phyloP scores from a whole-genome alignment of 2,113 vertebrate genomes.

The Dascyllus trimaculatus region DNA sequence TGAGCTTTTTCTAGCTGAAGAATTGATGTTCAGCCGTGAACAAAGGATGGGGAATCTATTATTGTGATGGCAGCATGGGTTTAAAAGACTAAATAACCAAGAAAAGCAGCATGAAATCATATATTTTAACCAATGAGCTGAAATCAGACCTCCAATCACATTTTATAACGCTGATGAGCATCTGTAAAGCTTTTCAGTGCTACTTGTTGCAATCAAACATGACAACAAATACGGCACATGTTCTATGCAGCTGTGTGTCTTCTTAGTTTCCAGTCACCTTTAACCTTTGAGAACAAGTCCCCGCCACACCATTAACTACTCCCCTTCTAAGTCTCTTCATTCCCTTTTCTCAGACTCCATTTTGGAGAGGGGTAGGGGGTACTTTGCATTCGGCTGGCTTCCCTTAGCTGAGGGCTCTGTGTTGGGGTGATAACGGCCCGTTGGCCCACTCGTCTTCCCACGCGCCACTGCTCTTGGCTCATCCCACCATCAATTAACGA shows the following conservation, averaged over 20 bases:
- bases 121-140: background rate
- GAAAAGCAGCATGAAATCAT: background rate
- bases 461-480: constrained; percentile 53
- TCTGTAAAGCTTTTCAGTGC: background rate
- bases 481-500: constrained; percentile 72
- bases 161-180: background rate
- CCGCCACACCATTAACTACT: background rate
- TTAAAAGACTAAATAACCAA: background rate
- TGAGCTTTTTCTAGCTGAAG: background rate
- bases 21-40: background rate
- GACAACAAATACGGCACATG: background rate
- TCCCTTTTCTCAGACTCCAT: constrained; percentile 31
- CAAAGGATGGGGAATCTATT: background rate
- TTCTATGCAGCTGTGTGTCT: background rate
- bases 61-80: background rate
- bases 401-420: constrained; percentile 59
- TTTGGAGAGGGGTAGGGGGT: constrained; percentile 13
- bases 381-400: constrained; percentile 61
- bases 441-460: constrained; percentile 63
- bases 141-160: background rate
- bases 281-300: constrained; percentile 20
- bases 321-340: constrained; percentile 4
- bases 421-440: constrained; percentile 68
- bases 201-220: too few relatives aligned
- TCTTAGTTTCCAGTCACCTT: constrained; percentile 9